Percentiles rank a stretch among this genome's conserved stretches.
These are phyloP conservation scores for zebrafish (Danio rerio) DNA, from an alignment of 2,113 vertebrate genomes.

Conservation along the genomic window GRCz12tu NC_133185.1:15889501-15890000, in stretches of 20 bases:
- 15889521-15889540: too few relatives aligned
- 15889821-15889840: conserved; percentile 39
- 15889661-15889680: neutral
- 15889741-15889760: neutral
- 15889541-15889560: neutral
- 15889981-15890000: neutral
- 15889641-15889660: neutral
- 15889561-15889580: neutral
- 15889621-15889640: conserved; percentile 16
- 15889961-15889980: too few relatives aligned
- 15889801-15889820: conserved; percentile 32
- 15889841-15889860: conserved; percentile 28
- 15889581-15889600: neutral
- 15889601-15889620: neutral
- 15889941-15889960: too few relatives aligned
- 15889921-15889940: conserved; percentile 51
- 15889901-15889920: conserved; percentile 36
- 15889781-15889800: neutral
- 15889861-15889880: conserved; percentile 53
- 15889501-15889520: neutral
- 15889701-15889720: conserved; percentile 7
- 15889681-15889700: conserved; percentile 11
- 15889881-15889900: conserved; percentile 12
- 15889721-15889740: conserved; percentile 27
- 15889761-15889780: conserved; percentile 1